A percentile compares a stretch with the other conserved stretches of the same genome.
phyloP scores from a whole-genome alignment of 2,888 invertebrate genomes.

The Anthoptus insignis region DNA sequence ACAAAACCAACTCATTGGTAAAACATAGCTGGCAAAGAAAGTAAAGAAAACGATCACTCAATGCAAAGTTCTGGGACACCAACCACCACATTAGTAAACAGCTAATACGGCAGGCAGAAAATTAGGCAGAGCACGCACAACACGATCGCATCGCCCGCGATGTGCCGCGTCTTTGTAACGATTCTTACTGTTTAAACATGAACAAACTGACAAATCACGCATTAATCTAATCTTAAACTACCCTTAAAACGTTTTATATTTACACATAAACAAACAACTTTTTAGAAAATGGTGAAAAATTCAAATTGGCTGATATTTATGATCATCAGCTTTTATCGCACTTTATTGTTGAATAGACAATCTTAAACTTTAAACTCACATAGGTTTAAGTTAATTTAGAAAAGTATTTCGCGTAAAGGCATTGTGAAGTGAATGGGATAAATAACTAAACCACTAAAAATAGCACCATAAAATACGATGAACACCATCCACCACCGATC shows the following conservation, averaged over 20 bases:
- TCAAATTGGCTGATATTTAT: slow-evolving; percentile 69
- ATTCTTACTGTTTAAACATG: slow-evolving; percentile 73
- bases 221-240: slow-evolving; percentile 55
- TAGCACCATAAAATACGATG: slow-evolving; percentile 77
- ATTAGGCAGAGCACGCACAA: slow-evolving; percentile 68
- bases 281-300: slow-evolving; percentile 51
- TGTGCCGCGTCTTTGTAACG: slow-evolving; percentile 71
- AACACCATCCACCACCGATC: slow-evolving; percentile 28
- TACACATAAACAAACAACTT: slow-evolving; percentile 66
- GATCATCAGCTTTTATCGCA: slow-evolving; percentile 84
- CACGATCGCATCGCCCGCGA: slow-evolving; percentile 61
- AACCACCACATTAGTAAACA: slow-evolving; percentile 25
- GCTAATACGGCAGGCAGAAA: slow-evolving; percentile 54
- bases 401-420: slow-evolving; percentile 73
- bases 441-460: slow-evolving; percentile 77
- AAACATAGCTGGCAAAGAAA: too few species aligned
- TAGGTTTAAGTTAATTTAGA: slow-evolving; percentile 66
- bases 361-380: slow-evolving; percentile 81
- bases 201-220: slow-evolving; percentile 45
- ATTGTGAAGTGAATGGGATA: slow-evolving; percentile 78
- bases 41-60: too few species aligned
- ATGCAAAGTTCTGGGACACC: too few species aligned
- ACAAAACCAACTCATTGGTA: too few species aligned
- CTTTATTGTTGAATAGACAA: slow-evolving; percentile 85
- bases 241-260: slow-evolving; percentile 64